Base-by-base conservation (phyloP, 1,140 invertebrate genomes). In the Pogonus chalceus region DNA sequence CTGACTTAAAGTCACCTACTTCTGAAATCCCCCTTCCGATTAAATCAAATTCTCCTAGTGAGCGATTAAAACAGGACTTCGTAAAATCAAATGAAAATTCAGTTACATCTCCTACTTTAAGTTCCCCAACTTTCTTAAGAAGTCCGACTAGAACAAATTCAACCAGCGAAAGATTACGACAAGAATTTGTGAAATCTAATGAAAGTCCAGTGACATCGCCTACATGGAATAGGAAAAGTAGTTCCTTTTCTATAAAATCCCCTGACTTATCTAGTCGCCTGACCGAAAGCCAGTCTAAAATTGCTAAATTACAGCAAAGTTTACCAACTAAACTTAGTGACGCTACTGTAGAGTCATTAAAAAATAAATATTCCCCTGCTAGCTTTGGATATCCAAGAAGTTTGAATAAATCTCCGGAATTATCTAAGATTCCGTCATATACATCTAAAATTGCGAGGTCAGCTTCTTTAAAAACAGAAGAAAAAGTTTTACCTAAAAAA, bases 311-410 rank as follows among this genome's bases (percentile, higher is more conserved):
- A 4, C 37, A 56, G 39, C 43, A 56, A 2, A 57, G 46, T 53
- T 9, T 47, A 1, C 20, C 52, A n/a, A 46, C 43, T 14, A 51
- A 51, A 52, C 52, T 57, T 20, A 56, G 52, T 23, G 35, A 23
- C 20, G 50, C 53, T 20, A 57, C 55, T 9, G 37, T 59, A 16
- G 52, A 59, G 26, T 23, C 39, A 23, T 54, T 59, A 18, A 56
- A 60, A 55, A 55, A 35, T 24, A 61, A 60, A 48, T 62, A 62
- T 58, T 59, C 60, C 10, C 60, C 60, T 10, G 23, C 52, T 21
- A 53, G 52, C 23, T 62, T 60, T 47, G 59, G 60, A 23, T 58
- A 60, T 35, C n/a, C 53, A 10, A 56, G 50, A 10, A 16, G 37
- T 35, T 3, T 21, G 35, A 24, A 14, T 31, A 22, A 49, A 22